Evolutionary conservation across 2,888 invertebrate species (phyloP), one percentile per base, ranked within the genome.

Genomic region (Yponomeuta sedellus): DNA sequence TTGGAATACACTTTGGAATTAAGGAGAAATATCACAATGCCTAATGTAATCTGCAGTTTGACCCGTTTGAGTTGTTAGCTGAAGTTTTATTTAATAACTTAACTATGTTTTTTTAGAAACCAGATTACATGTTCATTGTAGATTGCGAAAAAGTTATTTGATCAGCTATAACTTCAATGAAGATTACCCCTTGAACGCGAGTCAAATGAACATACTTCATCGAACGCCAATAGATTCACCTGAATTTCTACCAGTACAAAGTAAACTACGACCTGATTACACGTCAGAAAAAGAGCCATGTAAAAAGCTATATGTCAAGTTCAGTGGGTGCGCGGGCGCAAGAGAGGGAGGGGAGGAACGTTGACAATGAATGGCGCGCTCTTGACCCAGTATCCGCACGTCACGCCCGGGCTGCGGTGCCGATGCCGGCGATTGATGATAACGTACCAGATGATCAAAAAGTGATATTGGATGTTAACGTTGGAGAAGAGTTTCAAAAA

Each of bases 351-450:
- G 69, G 75, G 70, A 72, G 69, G 64, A 58, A 70, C 74, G 81
- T 77, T 86, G 90, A 87, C 91, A 89, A 89, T 89, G 90, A 89
- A 89, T 87, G 87, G 83, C 87, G 87, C 88, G 90, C 89, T 87
- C 91, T 91, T 91, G 91, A 90, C 91, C 91, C 79, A 90, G 87
- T 86, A 87, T 85, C 79, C 77, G 75, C 79, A 74, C 86, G 88
- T 81, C 84, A 81, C 81, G 81, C 77, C 75, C 80, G 78, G 77
- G 81, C 71, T 69, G 71, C 73, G 34, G 40, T 61, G 63, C 63
- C 65, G 71, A 34, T 34, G 34, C 68, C 71, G 71, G 66, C 64
- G 62, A 66, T 63, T 65, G 68, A 67, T 67, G 67, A 61, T 8
- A 66, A 66, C 64, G 66, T 52, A 52, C 44, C 12, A 52, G 44